Percentiles rank a stretch among this genome's conserved stretches.
Conservation (phyloP, 2,888 invertebrate species). For the Protonemura montana region DNA sequence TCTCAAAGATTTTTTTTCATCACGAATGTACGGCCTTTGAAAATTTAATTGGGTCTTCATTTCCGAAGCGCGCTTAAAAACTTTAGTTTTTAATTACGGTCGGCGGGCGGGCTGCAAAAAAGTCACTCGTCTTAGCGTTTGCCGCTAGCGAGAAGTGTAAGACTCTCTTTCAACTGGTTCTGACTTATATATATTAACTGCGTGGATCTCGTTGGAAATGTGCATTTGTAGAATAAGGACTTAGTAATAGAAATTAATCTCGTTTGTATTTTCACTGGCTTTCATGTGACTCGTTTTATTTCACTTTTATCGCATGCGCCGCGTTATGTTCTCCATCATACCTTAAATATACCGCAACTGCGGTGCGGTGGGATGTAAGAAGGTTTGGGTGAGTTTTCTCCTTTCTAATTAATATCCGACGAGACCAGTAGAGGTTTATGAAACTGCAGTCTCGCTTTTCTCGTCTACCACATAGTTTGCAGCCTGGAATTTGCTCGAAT, state of each 20-base stretch:
- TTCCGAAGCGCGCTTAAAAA: not conserved
- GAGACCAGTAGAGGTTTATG: not conserved
- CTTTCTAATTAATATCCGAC: not conserved
- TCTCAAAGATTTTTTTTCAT: not conserved
- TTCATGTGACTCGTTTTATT: not conserved
- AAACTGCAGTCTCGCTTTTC: not conserved
- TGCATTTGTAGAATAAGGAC: not conserved
- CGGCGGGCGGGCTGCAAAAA: not conserved
- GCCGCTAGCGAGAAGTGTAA: not conserved
- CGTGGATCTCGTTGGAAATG: not conserved
- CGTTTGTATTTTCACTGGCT: not conserved
- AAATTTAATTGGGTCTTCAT: not conserved
- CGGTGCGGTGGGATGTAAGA: too few relatives aligned
- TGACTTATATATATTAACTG: not conserved
- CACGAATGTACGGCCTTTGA: not conserved
- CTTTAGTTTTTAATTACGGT: not conserved
- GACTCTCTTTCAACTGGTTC: not conserved
- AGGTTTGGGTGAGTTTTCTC: too few relatives aligned
- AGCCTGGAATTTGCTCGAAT: not conserved
- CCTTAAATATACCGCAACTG: too few relatives aligned
- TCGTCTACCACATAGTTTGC: not conserved
- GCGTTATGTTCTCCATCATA: too few relatives aligned
- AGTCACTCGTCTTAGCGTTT: not conserved
- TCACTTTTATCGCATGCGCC: too few relatives aligned
- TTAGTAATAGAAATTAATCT: not conserved